Evolutionary conservation across 2,113 vertebrate genomes (phyloP).

Genomic region (Sapayoa aenigma): DNA sequence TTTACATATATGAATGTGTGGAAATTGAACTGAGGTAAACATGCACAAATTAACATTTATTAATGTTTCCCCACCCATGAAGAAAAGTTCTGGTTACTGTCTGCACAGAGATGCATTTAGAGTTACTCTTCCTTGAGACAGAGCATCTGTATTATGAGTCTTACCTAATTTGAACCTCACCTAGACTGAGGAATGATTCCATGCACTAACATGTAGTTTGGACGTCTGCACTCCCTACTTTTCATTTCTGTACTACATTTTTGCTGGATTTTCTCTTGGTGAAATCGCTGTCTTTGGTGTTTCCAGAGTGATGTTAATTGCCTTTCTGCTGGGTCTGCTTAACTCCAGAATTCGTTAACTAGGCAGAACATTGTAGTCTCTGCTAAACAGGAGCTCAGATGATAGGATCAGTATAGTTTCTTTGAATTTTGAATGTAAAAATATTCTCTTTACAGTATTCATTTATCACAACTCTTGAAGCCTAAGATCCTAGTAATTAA

Average conservation of each 20-base stretch:
- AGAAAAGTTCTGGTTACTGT: not conserved
- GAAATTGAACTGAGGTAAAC: not conserved
- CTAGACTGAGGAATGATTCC: not conserved
- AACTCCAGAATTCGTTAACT: not conserved
- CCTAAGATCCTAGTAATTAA: not conserved
- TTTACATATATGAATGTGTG: not conserved
- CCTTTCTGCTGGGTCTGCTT: not conserved
- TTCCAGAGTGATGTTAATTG: accelerated
- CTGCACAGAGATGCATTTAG: not conserved
- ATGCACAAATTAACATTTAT: not conserved
- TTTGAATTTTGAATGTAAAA: not conserved
- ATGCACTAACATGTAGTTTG: not conserved
- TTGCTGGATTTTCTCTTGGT: not conserved
- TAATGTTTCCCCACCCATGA: not conserved
- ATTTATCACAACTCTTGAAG: not conserved
- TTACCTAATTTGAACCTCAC: not conserved
- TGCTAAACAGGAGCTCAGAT: not conserved
- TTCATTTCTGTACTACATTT: not conserved
- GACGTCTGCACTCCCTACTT: not conserved
- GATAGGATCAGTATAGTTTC: not conserved
- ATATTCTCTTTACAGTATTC: not conserved
- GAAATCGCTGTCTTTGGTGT: not conserved
- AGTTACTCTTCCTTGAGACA: not conserved
- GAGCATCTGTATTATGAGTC: not conserved
- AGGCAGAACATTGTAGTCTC: not conserved